Conservation (phyloP, 1,140 invertebrate genomes). For the Pseudomyrmex cubaensis region DNA sequence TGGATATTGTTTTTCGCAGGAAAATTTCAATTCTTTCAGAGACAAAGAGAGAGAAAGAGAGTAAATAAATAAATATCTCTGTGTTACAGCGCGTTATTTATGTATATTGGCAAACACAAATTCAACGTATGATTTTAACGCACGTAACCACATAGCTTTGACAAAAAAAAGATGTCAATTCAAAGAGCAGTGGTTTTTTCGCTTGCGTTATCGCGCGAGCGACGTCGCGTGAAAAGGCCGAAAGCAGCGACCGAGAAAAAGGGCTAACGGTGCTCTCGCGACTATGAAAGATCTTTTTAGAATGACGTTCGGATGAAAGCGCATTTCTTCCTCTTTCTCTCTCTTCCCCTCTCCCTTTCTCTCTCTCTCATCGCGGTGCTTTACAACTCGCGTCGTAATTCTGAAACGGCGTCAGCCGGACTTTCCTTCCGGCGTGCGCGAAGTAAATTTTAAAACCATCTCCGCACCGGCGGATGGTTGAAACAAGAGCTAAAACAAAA, state of each 20-base stretch:
- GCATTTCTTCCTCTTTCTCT: slow-evolving; percentile 48
- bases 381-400: slow-evolving; percentile 56
- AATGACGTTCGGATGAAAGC: slow-evolving; percentile 43
- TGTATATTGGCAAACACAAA: background rate
- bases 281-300: slow-evolving; percentile 60
- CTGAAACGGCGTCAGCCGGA: slow-evolving; percentile 46
- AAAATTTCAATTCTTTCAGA: no score
- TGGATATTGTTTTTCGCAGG: no score
- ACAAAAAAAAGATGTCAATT: slow-evolving; percentile 36
- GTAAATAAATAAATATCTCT: background rate
- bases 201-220: slow-evolving; percentile 44
- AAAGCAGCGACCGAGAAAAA: slow-evolving; percentile 60
- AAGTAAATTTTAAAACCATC: slow-evolving; percentile 59
- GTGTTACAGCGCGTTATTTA: background rate
- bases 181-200: slow-evolving; percentile 34
- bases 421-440: slow-evolving; percentile 52
- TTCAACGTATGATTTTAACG: background rate
- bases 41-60: background rate
- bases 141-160: background rate
- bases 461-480: slow-evolving; percentile 28
- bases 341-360: background rate
- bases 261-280: slow-evolving; percentile 44
- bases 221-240: slow-evolving; percentile 58
- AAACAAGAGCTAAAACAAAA: slow-evolving; percentile 22
- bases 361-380: slow-evolving; percentile 4